Evolutionary conservation across 2,888 invertebrate genomes (phyloP).

Genomic region (Eilema griseolum): DNA sequence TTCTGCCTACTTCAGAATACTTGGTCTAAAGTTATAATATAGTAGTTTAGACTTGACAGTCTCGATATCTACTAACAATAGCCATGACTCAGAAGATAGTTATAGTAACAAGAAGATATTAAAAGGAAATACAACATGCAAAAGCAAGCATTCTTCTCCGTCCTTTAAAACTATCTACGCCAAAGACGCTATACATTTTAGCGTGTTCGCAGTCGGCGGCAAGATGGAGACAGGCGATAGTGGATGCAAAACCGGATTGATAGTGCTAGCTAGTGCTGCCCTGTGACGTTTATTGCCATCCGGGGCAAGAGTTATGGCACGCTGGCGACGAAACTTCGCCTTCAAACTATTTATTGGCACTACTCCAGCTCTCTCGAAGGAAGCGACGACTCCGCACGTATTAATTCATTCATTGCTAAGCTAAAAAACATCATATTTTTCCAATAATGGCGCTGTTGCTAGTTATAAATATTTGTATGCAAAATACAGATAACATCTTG

Average conservation of each 20-base stretch:
- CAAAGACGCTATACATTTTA: conserved; percentile 35
- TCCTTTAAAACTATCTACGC: conserved; percentile 19
- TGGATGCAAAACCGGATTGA: conserved; percentile 80
- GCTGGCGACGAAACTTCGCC: conserved; percentile 72
- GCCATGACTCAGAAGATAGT: not conserved
- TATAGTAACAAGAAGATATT: not conserved
- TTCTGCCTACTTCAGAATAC: not conserved
- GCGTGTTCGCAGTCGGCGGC: conserved; percentile 42
- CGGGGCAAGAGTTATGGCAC: conserved; percentile 70
- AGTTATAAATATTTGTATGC: conserved; percentile 55
- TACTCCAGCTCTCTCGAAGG: conserved; percentile 72
- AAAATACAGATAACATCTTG: conserved; percentile 35
- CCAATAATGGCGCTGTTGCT: conserved; percentile 70
- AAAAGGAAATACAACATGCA: not conserved
- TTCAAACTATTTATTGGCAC: conserved; percentile 80
- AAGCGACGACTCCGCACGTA: conserved; percentile 61
- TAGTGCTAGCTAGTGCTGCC: conserved; percentile 73
- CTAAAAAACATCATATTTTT: conserved; percentile 81
- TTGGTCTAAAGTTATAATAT: not conserved
- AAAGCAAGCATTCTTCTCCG: conserved; percentile 6
- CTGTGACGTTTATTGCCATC: conserved; percentile 79
- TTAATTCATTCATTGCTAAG: conserved; percentile 79
- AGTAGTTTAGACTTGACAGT: not conserved
- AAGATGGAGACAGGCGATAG: conserved; percentile 81
- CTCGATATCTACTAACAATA: not conserved